Evolutionary conservation across 2,797 vertebrate genomes (phyloP).

Genomic region (Falco concolor): DNA sequence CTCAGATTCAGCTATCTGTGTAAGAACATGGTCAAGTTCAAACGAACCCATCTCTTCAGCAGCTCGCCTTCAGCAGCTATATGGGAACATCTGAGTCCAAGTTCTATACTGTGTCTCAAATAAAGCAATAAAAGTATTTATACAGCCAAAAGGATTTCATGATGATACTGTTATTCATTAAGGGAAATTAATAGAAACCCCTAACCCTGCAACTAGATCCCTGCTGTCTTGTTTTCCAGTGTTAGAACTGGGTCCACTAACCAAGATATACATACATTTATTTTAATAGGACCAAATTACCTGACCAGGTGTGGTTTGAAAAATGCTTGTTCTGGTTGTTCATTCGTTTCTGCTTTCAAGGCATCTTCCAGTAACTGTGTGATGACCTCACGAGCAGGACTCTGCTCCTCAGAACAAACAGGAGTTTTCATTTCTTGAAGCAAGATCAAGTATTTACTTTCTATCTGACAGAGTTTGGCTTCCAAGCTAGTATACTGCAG

Average conservation of each 20-base stretch:
- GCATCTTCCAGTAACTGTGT: slow-evolving; percentile 91
- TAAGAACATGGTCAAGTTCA: neutral
- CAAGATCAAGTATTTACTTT: slow-evolving; percentile 94
- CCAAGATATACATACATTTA: neutral
- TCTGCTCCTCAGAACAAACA: slow-evolving; percentile 86
- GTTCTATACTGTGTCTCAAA: neutral
- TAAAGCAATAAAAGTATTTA: neutral
- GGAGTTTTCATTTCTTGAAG: slow-evolving; percentile 93
- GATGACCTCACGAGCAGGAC: slow-evolving; percentile 83
- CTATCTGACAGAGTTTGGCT: slow-evolving; percentile 94
- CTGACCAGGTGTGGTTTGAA: slow-evolving; percentile 90
- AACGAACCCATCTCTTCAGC: neutral
- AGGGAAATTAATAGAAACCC: neutral
- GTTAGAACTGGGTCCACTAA: neutral
- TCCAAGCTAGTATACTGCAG: slow-evolving; percentile 88
- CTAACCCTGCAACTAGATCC: neutral
- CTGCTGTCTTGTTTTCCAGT: neutral
- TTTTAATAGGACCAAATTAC: slow-evolving; percentile 63
- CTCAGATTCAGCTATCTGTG: neutral
- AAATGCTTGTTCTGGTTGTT: slow-evolving; percentile 83
- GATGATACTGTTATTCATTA: neutral
- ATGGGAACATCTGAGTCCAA: neutral
- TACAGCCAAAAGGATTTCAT: neutral
- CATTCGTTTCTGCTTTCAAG: slow-evolving; percentile 83
- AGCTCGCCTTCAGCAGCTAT: neutral